phyloP scores from a whole-genome alignment of 1,140 invertebrate species.

The Adelges cooleyi region DNA sequence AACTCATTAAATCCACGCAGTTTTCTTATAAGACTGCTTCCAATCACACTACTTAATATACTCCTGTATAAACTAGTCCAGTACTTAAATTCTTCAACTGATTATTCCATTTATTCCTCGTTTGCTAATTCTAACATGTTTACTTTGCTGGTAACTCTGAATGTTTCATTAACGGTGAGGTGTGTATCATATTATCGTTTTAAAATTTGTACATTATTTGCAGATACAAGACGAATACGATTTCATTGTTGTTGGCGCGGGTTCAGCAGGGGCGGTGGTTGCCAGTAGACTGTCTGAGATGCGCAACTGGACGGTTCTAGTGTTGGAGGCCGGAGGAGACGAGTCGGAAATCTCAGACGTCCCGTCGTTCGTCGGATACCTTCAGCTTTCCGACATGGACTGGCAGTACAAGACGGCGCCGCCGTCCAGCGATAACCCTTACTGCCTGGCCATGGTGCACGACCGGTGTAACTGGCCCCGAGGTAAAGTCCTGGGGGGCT shows the following conservation, averaged over 20 bases:
- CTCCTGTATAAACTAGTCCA: no score
- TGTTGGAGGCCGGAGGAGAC: slow-evolving; percentile 72
- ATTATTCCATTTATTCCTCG: no score
- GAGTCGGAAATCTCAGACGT: slow-evolving; percentile 70
- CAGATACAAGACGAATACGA: slow-evolving; percentile 64
- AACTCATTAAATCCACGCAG: no score
- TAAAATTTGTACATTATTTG: not conserved
- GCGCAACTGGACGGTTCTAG: slow-evolving; percentile 62
- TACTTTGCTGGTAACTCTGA: no score
- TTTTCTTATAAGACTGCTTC: no score
- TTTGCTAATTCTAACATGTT: no score
- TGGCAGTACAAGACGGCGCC: slow-evolving; percentile 88
- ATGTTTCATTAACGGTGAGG: no score
- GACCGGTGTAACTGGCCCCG: slow-evolving; percentile 78
- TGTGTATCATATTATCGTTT: no score
- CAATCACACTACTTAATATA: no score
- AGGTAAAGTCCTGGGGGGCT: slow-evolving; percentile 82
- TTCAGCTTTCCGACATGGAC: slow-evolving; percentile 68
- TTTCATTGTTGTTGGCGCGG: slow-evolving; percentile 78
- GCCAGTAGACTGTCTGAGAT: slow-evolving; percentile 75
- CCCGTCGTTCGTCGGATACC: slow-evolving; percentile 60
- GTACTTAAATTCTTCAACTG: no score
- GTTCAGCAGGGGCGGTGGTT: slow-evolving; percentile 83
- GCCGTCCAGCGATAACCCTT: slow-evolving; percentile 47
- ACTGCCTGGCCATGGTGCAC: slow-evolving; percentile 70